Evolutionary conservation across 2,888 invertebrate genomes (phyloP).

Genomic region (Tanypteryx hageni): DNA sequence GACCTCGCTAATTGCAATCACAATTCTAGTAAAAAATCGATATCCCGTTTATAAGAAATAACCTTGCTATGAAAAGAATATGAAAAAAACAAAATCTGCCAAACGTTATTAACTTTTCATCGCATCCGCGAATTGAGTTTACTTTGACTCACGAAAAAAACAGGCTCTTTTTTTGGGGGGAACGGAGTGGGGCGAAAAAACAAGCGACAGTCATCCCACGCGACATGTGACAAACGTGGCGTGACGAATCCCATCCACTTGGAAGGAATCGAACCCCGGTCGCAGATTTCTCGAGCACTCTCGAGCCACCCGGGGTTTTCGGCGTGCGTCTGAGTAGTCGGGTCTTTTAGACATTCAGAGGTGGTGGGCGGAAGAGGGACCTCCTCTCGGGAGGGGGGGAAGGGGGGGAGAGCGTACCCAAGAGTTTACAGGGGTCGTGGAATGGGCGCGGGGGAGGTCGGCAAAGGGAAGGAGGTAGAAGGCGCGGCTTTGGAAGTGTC

Average conservation of each 20-base stretch:
- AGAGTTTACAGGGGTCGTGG: background rate
- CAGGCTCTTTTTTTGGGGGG: background rate
- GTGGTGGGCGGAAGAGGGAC: background rate
- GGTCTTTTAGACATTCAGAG: too few relatives aligned
- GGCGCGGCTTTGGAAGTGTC: conserved; percentile 41
- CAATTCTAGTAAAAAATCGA: too few relatives aligned
- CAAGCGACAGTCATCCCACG: background rate
- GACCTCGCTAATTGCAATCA: too few relatives aligned
- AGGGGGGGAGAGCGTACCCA: background rate
- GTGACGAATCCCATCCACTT: background rate
- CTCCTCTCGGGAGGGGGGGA: background rate
- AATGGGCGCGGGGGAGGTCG: background rate
- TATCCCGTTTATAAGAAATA: too few relatives aligned
- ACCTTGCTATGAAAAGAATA: too few relatives aligned
- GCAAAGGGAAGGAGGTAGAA: background rate
- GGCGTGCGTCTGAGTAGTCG: too few relatives aligned
- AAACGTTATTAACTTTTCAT: too few relatives aligned
- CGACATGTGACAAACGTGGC: conserved; percentile 11
- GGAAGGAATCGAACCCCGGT: conserved; percentile 31
- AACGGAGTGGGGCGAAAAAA: background rate
- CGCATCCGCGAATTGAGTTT: too few relatives aligned
- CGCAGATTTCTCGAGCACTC: conserved; percentile 14
- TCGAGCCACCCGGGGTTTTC: background rate
- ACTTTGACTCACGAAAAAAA: too few relatives aligned
- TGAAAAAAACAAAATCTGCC: background rate